phyloP scores from a whole-genome alignment of 2,888 invertebrate genomes.

The Koerneria pararmatus region DNA sequence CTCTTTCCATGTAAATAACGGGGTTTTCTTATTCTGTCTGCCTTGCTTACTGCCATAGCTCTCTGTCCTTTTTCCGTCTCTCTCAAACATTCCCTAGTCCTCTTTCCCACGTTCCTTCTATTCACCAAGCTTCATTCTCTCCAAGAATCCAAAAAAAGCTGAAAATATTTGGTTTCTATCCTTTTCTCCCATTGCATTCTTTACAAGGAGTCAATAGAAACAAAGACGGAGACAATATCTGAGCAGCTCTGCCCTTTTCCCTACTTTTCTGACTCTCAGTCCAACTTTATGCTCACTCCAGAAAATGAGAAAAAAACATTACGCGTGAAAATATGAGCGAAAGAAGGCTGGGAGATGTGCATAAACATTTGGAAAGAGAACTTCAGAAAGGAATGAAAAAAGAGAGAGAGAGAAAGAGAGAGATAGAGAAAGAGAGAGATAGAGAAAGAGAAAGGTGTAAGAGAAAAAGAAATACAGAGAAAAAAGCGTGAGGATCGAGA shows the following conservation, averaged over 20 bases:
- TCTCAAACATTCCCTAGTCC: conserved; percentile 5
- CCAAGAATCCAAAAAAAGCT: not conserved
- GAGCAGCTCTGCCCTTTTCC: too few relatives aligned
- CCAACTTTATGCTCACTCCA: too few relatives aligned
- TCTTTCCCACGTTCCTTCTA: not conserved
- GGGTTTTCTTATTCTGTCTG: not conserved
- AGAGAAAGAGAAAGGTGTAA: not conserved
- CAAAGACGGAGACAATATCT: not conserved
- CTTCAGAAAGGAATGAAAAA: not conserved
- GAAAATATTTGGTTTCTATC: not conserved
- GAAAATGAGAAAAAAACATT: too few relatives aligned
- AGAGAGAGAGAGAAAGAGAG: not conserved
- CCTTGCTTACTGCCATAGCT: not conserved
- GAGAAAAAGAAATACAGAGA: not conserved
- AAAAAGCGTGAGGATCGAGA: conserved; percentile 8
- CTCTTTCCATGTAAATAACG: too few relatives aligned
- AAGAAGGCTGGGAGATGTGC: too few relatives aligned
- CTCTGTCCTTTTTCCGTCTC: not conserved
- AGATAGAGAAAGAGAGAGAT: not conserved
- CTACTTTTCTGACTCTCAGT: too few relatives aligned
- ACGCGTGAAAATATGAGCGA: too few relatives aligned
- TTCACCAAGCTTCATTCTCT: not conserved
- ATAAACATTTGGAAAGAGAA: too few relatives aligned
- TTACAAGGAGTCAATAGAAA: not conserved
- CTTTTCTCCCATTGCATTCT: not conserved